These are phyloP conservation scores for Napeogenes inachia DNA, from an alignment of 2,888 invertebrate genomes.

Conservation along the genomic window DNA sequence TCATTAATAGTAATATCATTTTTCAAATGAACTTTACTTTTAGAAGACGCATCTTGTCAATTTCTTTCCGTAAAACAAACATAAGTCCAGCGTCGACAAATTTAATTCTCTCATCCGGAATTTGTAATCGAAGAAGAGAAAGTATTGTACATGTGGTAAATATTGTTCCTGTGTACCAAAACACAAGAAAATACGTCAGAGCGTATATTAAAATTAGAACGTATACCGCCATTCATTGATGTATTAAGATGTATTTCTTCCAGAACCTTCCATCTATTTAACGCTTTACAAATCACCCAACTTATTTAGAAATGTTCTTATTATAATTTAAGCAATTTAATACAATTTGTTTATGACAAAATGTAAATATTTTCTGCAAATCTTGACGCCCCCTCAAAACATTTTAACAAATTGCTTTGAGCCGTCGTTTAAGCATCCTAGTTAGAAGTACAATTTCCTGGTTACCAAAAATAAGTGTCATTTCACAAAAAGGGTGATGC, in stretches of 20 bases:
- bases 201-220: too few relatives aligned
- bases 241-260: too few relatives aligned
- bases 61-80: conserved; percentile 25
- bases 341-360: conserved; percentile 22
- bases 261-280: too few relatives aligned
- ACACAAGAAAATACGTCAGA: too few relatives aligned
- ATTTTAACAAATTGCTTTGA: conserved; percentile 55
- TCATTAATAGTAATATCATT: background rate
- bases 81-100: conserved; percentile 36
- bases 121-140: conserved; percentile 42
- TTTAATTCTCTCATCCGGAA: conserved; percentile 48
- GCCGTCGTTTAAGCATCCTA: conserved; percentile 45
- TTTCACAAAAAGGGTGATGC: conserved; percentile 60
- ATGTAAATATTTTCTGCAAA: conserved; percentile 31
- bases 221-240: too few relatives aligned
- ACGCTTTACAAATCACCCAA: too few relatives aligned
- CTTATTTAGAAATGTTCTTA: too few relatives aligned
- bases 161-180: conserved; percentile 5
- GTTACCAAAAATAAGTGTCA: conserved; percentile 65
- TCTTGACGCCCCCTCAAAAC: conserved; percentile 33
- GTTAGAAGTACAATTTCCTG: conserved; percentile 67
- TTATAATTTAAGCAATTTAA: conserved; percentile 9
- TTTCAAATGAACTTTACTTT: background rate
- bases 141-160: conserved; percentile 9
- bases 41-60: conserved; percentile 12